These are phyloP conservation scores for Brassicogethes aeneus DNA, from an alignment of 2,888 invertebrate species.

Conservation along the genomic window DNA sequence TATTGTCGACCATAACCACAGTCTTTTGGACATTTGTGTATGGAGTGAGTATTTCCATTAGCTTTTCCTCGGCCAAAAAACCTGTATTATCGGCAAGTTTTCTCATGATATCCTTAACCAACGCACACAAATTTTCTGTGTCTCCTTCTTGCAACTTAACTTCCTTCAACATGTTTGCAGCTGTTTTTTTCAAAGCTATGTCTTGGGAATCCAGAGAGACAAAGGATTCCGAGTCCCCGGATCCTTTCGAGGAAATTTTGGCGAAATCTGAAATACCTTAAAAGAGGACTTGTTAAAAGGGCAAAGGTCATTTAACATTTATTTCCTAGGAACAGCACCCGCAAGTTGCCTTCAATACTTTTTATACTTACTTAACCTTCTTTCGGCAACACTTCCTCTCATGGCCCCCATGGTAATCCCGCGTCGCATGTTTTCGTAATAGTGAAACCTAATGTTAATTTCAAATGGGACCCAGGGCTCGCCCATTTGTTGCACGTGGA, in stretches of 20 bases:
- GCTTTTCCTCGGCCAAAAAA: conserved; percentile 63
- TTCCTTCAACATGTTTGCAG: too few species aligned
- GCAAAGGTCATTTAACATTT: too few species aligned
- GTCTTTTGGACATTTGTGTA: conserved; percentile 53
- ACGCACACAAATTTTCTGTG: conserved; percentile 18
- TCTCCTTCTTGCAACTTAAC: too few species aligned
- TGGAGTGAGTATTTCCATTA: conserved; percentile 56
- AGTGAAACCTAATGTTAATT: background rate
- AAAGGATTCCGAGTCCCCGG: too few species aligned
- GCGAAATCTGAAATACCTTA: too few species aligned
- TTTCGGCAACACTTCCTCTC: too few species aligned
- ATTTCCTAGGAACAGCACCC: background rate
- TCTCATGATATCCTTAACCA: conserved; percentile 54
- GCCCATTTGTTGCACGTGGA: conserved; percentile 56
- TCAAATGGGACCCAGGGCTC: conserved; percentile 42
- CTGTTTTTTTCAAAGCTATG: too few species aligned
- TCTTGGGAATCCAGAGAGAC: too few species aligned
- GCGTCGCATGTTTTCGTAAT: too few species aligned
- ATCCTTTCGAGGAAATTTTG: too few species aligned
- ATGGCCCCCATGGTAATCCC: too few species aligned
- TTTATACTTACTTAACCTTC: background rate
- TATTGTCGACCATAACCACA: conserved; percentile 65
- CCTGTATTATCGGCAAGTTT: conserved; percentile 63
- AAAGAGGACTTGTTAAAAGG: too few species aligned
- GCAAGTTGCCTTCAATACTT: background rate